These are phyloP conservation scores for Labeo catla DNA, from an alignment of 2,113 vertebrate species.

Conservation along the genomic window DNA sequence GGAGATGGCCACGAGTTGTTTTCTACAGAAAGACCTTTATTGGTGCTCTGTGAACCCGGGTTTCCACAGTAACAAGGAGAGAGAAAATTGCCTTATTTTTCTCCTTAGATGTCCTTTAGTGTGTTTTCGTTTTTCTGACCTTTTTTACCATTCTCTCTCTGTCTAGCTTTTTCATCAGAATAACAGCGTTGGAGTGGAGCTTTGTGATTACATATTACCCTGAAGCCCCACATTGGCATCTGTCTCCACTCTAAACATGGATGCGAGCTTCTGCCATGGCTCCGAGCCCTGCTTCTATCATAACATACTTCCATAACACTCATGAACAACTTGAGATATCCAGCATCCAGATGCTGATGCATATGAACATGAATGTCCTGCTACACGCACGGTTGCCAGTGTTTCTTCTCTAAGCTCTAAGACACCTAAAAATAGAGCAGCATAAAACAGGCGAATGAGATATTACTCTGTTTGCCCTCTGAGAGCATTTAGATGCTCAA, in stretches of 20 bases:
- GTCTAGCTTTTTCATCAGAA: constrained; percentile 46
- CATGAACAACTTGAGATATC: not conserved
- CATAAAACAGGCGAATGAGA: not conserved
- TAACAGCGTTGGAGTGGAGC: constrained; percentile 44
- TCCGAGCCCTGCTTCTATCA: not conserved
- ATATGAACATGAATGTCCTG: constrained; percentile 1
- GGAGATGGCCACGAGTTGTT: constrained; percentile 52
- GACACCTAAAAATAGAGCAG: not conserved
- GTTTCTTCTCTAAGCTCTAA: not conserved
- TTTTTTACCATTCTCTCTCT: constrained; percentile 4
- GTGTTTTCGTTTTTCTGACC: constrained; percentile 33
- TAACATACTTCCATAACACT: not conserved
- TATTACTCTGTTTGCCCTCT: not conserved
- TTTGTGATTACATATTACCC: constrained; percentile 48
- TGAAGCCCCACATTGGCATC: constrained; percentile 57
- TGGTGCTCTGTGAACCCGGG: constrained; percentile 40
- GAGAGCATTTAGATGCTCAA: not conserved
- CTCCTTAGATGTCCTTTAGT: constrained; percentile 39
- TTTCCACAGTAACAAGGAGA: constrained; percentile 35
- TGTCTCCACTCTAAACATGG: constrained; percentile 49
- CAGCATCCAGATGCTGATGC: constrained; percentile 4
- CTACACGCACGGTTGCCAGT: not conserved
- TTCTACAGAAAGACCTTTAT: constrained; percentile 44
- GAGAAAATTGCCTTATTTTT: constrained; percentile 35
- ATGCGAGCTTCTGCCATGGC: constrained; percentile 51